Conservation (phyloP, 2,797 vertebrate species). For the Carapus acus region DNA sequence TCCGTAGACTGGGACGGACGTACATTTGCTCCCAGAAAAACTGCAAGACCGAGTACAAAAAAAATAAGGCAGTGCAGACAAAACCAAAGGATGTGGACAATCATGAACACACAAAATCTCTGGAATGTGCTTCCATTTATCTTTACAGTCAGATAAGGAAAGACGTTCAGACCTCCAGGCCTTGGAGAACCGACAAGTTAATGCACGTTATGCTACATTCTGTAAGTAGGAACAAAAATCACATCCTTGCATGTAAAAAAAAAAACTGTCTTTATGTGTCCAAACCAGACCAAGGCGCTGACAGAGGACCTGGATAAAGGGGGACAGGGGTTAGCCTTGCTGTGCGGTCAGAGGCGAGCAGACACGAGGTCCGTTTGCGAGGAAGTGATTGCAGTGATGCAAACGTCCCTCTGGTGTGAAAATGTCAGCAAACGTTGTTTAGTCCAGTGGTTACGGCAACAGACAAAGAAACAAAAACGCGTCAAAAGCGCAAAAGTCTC, state of each 20-base stretch:
- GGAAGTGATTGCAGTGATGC: conserved; percentile 43
- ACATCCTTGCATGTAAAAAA: conserved; percentile 36
- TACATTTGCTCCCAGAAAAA: conserved; percentile 12
- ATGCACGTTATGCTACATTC: conserved; percentile 60
- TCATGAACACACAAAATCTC: conserved; percentile 16
- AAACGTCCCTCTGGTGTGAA: conserved; percentile 35
- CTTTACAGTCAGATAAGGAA: conserved; percentile 38
- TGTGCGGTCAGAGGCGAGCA: conserved; percentile 18
- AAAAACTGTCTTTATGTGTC: conserved; percentile 19
- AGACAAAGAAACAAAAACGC: conserved; percentile 14
- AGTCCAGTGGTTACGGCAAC: conserved; percentile 61
- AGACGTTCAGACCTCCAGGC: conserved; percentile 26
- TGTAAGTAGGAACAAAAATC: conserved; percentile 37
- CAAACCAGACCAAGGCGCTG: conserved; percentile 2
- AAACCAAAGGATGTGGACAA: conserved; percentile 42
- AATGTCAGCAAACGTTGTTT: conserved; percentile 41
- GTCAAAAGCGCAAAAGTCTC: too few relatives aligned
- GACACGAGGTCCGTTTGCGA: conserved; percentile 25
- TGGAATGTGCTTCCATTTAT: conserved; percentile 47
- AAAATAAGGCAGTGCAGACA: conserved; percentile 43
- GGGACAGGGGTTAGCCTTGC: conserved; percentile 35
- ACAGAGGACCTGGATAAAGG: conserved; percentile 29
- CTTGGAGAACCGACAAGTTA: conserved; percentile 33
- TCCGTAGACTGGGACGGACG: conserved; percentile 2
- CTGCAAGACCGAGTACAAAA: conserved; percentile 11